Conservation (phyloP, 2,113 vertebrate species). For the Megalops atlanticus region DNA sequence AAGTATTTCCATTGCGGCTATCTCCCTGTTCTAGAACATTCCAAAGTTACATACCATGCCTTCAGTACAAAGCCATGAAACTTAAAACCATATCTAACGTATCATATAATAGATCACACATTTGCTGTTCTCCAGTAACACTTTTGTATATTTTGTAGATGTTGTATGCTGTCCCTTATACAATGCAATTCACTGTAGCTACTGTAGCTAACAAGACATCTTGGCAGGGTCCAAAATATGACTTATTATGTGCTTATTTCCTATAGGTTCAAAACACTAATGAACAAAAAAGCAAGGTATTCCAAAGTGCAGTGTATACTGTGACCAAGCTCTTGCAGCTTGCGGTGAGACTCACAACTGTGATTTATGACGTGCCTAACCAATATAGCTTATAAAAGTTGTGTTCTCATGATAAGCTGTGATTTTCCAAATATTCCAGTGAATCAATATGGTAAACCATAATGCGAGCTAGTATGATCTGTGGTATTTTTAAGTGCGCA, state of each 20-base stretch:
- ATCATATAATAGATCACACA: neutral
- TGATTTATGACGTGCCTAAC: conserved; percentile 61
- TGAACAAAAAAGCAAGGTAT: conserved; percentile 47
- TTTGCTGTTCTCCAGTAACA: neutral
- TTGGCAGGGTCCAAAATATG: too few species aligned
- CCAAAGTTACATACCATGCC: neutral
- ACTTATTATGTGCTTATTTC: neutral
- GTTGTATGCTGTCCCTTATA: neutral
- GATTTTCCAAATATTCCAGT: conserved; percentile 62
- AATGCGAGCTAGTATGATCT: conserved; percentile 64
- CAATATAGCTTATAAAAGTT: conserved; percentile 57
- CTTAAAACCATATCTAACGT: neutral
- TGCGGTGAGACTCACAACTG: conserved; percentile 45
- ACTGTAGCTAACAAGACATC: neutral
- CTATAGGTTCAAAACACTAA: neutral
- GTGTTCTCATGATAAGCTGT: conserved; percentile 60
- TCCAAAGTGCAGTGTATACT: conserved; percentile 35
- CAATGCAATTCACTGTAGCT: too few species aligned
- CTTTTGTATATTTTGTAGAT: neutral
- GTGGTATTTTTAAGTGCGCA: conserved; percentile 63
- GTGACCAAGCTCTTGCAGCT: conserved; percentile 45
- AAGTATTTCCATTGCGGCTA: neutral
- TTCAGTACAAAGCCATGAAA: neutral
- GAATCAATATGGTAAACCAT: conserved; percentile 65
- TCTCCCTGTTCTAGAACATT: neutral